Evolutionary conservation across 2,113 vertebrate species (phyloP).

Genomic region (Tetrax tetrax): DNA sequence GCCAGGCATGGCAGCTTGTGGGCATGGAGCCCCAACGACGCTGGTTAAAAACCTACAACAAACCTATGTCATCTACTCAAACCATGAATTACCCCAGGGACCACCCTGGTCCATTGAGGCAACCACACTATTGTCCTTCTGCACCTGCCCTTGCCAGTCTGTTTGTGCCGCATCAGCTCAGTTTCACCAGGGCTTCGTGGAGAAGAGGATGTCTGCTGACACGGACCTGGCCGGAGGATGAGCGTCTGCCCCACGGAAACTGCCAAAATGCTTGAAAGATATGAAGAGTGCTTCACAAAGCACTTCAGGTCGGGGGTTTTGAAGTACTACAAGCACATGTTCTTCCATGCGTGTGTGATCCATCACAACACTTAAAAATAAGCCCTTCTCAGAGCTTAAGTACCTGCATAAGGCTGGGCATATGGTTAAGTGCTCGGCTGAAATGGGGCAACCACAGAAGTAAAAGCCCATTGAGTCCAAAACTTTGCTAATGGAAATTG

Average conservation of each 20-base stretch:
- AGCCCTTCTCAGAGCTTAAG: not conserved
- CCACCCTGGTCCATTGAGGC: not conserved
- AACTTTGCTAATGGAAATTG: slow-evolving; percentile 17
- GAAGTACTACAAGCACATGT: fast-evolving
- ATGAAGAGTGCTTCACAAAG: not conserved
- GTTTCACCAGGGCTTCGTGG: fast-evolving
- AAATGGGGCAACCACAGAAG: not conserved
- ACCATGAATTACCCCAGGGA: not conserved
- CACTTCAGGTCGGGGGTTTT: not conserved
- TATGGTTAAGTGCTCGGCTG: not conserved
- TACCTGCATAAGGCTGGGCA: not conserved
- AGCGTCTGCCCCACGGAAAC: not conserved
- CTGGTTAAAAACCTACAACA: not conserved
- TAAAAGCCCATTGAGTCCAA: slow-evolving; percentile 3
- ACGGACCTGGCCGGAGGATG: fast-evolving
- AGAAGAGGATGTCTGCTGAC: not conserved
- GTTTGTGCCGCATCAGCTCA: fast-evolving
- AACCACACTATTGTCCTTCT: fast-evolving
- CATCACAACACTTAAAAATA: not conserved
- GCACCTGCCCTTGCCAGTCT: not conserved
- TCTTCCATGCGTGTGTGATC: not conserved
- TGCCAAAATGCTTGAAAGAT: not conserved
- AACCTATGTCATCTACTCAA: not conserved
- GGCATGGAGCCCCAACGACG: not conserved
- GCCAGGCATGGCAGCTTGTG: not conserved